These are phyloP conservation scores for Darevskia nairensis DNA, from an alignment of 2,797 vertebrate genomes.

Conservation along the genomic window DNA sequence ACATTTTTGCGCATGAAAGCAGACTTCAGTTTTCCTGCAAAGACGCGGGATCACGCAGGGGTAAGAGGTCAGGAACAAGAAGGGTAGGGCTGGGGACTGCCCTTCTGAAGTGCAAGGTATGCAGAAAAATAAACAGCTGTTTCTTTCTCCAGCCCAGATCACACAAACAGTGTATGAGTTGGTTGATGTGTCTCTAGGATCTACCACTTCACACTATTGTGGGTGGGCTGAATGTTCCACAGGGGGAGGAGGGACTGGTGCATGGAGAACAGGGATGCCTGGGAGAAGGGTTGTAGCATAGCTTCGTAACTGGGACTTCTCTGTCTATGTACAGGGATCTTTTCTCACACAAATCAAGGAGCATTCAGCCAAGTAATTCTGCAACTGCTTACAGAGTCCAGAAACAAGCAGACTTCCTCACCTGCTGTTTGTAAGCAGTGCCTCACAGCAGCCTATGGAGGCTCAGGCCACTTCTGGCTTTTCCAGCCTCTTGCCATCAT, in stretches of 20 bases:
- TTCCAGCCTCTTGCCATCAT: too few species aligned
- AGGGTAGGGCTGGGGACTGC: conserved; percentile 20
- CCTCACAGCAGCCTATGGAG: too few species aligned
- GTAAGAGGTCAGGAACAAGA: conserved; percentile 58
- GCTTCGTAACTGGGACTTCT: neutral
- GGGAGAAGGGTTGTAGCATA: neutral
- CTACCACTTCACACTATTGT: neutral
- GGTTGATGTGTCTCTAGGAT: neutral
- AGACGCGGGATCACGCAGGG: neutral
- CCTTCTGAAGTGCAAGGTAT: conserved; percentile 27
- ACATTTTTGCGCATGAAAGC: conserved; percentile 48
- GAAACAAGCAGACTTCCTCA: neutral
- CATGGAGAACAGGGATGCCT: neutral
- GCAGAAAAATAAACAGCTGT: conserved; percentile 12
- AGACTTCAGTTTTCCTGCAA: conserved; percentile 36
- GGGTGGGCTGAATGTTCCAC: neutral
- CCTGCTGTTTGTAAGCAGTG: neutral
- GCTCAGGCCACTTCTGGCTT: too few species aligned
- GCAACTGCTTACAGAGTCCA: neutral
- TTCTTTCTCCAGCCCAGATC: neutral
- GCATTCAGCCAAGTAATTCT: neutral
- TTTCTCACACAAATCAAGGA: neutral
- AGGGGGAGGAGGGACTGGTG: neutral
- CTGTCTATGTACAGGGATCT: neutral
- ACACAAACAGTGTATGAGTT: neutral